A percentile compares a stretch with the other conserved stretches of the same genome.
phyloP scores from a whole-genome alignment of 2,797 vertebrate species.

The Micrastur ruficollis region DNA sequence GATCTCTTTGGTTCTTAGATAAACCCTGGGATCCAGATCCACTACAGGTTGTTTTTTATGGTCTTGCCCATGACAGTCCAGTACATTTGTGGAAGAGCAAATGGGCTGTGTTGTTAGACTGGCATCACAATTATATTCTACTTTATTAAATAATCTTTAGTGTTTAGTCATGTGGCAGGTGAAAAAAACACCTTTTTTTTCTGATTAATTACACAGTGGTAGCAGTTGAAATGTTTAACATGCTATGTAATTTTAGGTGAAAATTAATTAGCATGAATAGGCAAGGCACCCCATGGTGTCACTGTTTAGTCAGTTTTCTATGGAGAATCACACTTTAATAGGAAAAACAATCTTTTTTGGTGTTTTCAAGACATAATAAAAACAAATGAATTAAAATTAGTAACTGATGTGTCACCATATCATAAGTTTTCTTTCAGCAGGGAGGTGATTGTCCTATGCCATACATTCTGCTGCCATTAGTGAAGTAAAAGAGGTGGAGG shows the following conservation, averaged over 20 bases:
- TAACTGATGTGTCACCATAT: conserved; percentile 26
- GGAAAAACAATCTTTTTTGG: background rate
- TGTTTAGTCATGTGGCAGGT: background rate
- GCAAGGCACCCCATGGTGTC: conserved; percentile 31
- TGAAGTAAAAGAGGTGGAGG: background rate
- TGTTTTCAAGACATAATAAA: conserved; percentile 8
- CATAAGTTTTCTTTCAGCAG: background rate
- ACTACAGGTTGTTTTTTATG: rapidly evolving
- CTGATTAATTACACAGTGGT: background rate
- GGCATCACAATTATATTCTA: background rate
- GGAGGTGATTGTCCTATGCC: background rate
- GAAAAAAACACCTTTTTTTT: background rate
- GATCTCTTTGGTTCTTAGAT: background rate
- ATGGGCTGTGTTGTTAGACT: background rate
- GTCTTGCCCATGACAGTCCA: background rate
- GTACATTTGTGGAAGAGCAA: background rate
- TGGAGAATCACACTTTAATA: background rate
- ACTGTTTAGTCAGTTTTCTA: conserved; percentile 46
- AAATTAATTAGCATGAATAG: conserved; percentile 9
- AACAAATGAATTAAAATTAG: conserved; percentile 41
- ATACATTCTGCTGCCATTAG: background rate
- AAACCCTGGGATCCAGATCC: background rate
- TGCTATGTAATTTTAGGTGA: background rate
- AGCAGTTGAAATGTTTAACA: background rate
- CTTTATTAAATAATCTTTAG: background rate